Evolutionary conservation across 2,888 invertebrate species (phyloP), one percentile per base, ranked within the genome.

Genomic region (Papilio elwesi): DNA sequence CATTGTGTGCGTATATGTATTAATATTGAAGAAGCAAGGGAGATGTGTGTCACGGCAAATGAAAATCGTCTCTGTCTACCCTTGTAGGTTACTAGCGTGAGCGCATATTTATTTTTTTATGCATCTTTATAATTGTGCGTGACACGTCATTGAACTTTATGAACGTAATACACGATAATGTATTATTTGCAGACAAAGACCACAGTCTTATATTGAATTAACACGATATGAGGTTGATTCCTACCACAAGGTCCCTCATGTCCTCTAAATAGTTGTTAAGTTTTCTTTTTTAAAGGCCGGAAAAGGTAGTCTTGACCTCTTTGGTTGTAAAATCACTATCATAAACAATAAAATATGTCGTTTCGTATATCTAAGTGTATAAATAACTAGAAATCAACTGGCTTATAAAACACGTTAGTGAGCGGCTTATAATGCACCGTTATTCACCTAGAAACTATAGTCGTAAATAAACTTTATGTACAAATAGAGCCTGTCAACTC

Each of bases 231-330:
- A 55, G 11, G 53, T 55, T 55, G 26, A 4, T 26, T 26, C 26
- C 26, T 1, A 57, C 26, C 12, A 36, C 57, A 57, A 36, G 36
- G 57, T 7, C 6, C 6, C 12, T 2, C 26, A 26, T 57, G 57
- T 36, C 57, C 57, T 57, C 57, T 57, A 57, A 38, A 57, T 57
- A 57, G 11, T 55, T 36, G 57, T 36, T 8, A 57, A 57, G 57
- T 38, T 38, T 57, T 36, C 57, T 36, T 38, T 57, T 38, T 6
- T 38, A 57, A 38, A 26, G 26, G 26, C 26, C 26, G 26, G 4
- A 26, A 26, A 26, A 2, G 26, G 26, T 4, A 43, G 4, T 43
- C 7, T 43, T 43, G 43, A 9, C 9, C 43, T 43, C 7, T 43
- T 43, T 43, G 43, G 43, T 6, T 9, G 2, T 43, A 43, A 43